phyloP scores from a whole-genome alignment of 2,888 invertebrate species.

The Beris chalybata region DNA sequence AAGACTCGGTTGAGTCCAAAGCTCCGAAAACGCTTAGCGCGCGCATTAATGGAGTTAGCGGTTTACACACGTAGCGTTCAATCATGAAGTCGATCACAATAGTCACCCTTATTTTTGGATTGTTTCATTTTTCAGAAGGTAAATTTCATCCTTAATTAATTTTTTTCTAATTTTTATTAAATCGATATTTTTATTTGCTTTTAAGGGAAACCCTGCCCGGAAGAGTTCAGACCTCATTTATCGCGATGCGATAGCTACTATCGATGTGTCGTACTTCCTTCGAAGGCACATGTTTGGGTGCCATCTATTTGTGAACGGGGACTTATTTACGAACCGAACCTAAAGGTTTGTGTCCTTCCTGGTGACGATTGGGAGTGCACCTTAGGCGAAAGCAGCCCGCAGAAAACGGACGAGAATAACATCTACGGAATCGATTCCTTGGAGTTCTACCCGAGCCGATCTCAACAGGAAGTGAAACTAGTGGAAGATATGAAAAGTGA shows the following conservation, averaged over 20 bases:
- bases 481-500: conserved; percentile 37
- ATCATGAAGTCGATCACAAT: conserved; percentile 17
- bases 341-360: conserved; percentile 54
- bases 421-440: conserved; percentile 38
- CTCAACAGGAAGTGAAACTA: conserved; percentile 36
- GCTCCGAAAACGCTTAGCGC: neutral
- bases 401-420: conserved; percentile 36
- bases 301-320: conserved; percentile 52
- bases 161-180: neutral
- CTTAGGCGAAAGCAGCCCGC: conserved; percentile 40
- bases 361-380: conserved; percentile 56
- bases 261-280: conserved; percentile 50
- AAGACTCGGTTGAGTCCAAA: conserved; percentile 8
- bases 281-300: conserved; percentile 50
- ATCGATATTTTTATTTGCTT: neutral
- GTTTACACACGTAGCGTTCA: neutral
- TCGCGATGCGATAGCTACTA: conserved; percentile 54
- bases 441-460: conserved; percentile 8
- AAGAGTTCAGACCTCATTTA: conserved; percentile 51
- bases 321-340: conserved; percentile 51
- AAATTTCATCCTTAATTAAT: conserved; percentile 31
- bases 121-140: conserved; percentile 55
- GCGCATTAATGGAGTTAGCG: conserved; percentile 3
- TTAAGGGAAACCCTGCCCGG: conserved; percentile 53
- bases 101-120: conserved; percentile 39